Conservation (phyloP, 2,113 vertebrate species). For the Pantherophis guttatus region DNA sequence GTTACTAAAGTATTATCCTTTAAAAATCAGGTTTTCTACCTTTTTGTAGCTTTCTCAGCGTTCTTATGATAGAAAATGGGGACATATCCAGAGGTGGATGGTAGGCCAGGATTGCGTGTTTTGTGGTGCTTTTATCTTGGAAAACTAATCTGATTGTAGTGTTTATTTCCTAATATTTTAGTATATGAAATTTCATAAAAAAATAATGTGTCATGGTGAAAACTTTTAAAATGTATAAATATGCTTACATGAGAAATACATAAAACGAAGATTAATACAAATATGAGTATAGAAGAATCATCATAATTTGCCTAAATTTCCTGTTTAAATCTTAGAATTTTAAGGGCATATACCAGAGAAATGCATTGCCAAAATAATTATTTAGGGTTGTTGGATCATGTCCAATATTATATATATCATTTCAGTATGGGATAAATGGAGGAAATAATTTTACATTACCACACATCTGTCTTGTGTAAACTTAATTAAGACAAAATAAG, state of each 20-base stretch:
- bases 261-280: background rate
- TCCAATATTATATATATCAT: background rate
- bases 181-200: conserved; percentile 19
- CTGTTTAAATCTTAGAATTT: background rate
- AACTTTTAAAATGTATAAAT: background rate
- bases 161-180: conserved; percentile 69
- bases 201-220: background rate
- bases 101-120: conserved; percentile 76
- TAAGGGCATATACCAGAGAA: background rate
- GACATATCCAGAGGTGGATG: conserved; percentile 98
- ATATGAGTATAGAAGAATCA: background rate
- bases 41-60: conserved; percentile 81
- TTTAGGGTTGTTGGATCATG: background rate
- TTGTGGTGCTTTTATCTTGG: conserved; percentile 58
- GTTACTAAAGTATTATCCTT: background rate
- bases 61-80: conserved; percentile 90
- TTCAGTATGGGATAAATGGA: background rate
- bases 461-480: no score
- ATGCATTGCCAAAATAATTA: background rate
- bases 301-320: background rate
- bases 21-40: conserved; percentile 46
- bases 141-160: conserved; percentile 60
- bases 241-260: background rate
- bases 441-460: background rate
- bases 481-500: background rate